A percentile compares a stretch with the other conserved stretches of the same genome.
These are phyloP conservation scores for Miniopterus natalensis DNA, from an alignment of 2,113 vertebrate genomes.

Conservation along the genomic window DNA sequence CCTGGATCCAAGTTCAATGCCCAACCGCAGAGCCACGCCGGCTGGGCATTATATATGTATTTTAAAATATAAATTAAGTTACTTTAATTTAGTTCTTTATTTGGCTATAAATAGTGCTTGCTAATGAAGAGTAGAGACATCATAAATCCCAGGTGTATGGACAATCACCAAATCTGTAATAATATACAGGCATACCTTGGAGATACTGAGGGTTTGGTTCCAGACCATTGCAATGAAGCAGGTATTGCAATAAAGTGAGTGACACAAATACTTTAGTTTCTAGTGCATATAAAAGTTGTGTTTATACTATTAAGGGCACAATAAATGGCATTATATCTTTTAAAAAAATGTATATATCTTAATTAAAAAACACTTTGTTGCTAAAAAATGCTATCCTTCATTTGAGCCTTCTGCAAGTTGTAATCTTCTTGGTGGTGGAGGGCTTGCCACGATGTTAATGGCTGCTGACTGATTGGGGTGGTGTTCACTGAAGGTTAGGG, in stretches of 20 bases:
- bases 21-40: no score
- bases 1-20: no score
- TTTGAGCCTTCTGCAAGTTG: background rate
- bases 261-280: background rate
- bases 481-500: background rate
- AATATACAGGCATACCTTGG: background rate
- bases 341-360: background rate
- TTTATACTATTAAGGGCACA: background rate
- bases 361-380: background rate
- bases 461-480: background rate
- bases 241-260: background rate
- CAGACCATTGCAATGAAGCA: background rate
- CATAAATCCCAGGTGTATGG: background rate
- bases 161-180: background rate
- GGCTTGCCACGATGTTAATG: background rate
- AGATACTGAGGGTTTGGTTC: background rate
- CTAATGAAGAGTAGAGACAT: slow-evolving; percentile 26
- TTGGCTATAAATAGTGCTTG: slow-evolving; percentile 15
- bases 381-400: background rate
- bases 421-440: background rate
- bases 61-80: slow-evolving; percentile 38
- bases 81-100: background rate
- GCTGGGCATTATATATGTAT: background rate
- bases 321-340: background rate
- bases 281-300: background rate